Base-by-base conservation (phyloP, 2,888 invertebrate genomes). In the Syrista parreyssii region DNA sequence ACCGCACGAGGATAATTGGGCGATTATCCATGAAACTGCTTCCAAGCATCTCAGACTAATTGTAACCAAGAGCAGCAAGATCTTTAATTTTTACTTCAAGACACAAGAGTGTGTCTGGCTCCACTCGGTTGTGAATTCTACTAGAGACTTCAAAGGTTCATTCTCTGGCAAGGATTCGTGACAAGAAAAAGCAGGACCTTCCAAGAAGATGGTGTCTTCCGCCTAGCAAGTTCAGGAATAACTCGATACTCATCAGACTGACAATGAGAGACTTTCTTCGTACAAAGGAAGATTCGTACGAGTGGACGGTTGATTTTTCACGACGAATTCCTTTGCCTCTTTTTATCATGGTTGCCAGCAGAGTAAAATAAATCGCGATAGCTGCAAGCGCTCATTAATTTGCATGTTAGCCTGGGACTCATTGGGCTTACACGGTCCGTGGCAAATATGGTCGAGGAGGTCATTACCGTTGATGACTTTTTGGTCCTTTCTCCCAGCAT, bases 301-400 rank as follows among this genome's bases (percentile, higher is more conserved):
- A 23, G 55, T 55, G 55, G 2, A 55, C 55, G 23, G 9, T 55
- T 55, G 23, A 55, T 55, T 55, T 55, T 55, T 55, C 55, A 23
- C 23, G 55, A 9, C 23, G 23, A 23, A 55, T 55, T 55, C 2
- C 55, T 23, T 23, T 55, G 9, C 55, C 23, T 55, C 55, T 55
- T 55, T 55, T 55, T 55, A 55, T 23, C 55, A 2, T 23, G 55
- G 55, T 55, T 55, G 55, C 23, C 55, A 9, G 23, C 23, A 55
- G 76, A 76, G 77, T 75, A 79, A 75, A 80, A 81, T 81, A 81
- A 82, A 82, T 82, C 79, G 80, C 78, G 80, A 82, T 79, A 80
- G 76, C 81, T 79, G 55, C 80, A 81, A 79, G 78, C 40, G 76
- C 79, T 82, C 81, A 81, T 82, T 82, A 81, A 82, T 82, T 82